These are phyloP conservation scores for Chiridota heheva DNA, from an alignment of 35 echinoderm and acorn worm genomes.

Conservation along the genomic window DNA sequence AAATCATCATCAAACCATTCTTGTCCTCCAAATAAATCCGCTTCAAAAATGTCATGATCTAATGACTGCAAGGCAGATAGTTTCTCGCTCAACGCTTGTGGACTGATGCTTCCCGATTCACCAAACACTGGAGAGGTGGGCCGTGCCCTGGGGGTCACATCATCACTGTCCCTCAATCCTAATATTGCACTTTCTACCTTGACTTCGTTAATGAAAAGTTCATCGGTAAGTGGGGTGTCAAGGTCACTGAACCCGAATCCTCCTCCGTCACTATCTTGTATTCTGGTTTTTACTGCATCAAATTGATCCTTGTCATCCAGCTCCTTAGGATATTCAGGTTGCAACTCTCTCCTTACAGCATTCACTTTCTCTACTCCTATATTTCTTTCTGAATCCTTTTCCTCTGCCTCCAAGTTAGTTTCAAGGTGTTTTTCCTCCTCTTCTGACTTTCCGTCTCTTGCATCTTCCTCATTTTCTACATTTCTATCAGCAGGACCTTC, in stretches of 20 bases:
- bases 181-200: slow-evolving; percentile 62
- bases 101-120: slow-evolving; percentile 86
- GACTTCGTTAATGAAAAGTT: slow-evolving; percentile 84
- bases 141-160: slow-evolving; percentile 64
- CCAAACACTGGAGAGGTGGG: slow-evolving; percentile 90
- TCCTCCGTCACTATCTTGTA: slow-evolving; percentile 32
- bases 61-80: slow-evolving; percentile 73
- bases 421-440: too few relatives aligned
- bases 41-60: slow-evolving; percentile 79
- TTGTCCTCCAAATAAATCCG: slow-evolving; percentile 86
- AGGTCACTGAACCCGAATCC: slow-evolving; percentile 29
- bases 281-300: slow-evolving; percentile 12
- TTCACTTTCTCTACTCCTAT: background rate
- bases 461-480: background rate
- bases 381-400: background rate
- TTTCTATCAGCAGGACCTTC: slow-evolving; percentile 22
- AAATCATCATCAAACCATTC: slow-evolving; percentile 99
- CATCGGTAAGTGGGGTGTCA: slow-evolving; percentile 65
- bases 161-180: slow-evolving; percentile 46
- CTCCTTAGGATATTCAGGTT: background rate
- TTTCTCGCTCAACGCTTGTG: slow-evolving; percentile 76
- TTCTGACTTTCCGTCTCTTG: too few relatives aligned
- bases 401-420: slow-evolving; percentile 1
- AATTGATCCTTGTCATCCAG: background rate
- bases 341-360: background rate